Evolutionary conservation across 2,113 vertebrate genomes (phyloP).

Genomic region (Gymnobelideus leadbeateri): DNA sequence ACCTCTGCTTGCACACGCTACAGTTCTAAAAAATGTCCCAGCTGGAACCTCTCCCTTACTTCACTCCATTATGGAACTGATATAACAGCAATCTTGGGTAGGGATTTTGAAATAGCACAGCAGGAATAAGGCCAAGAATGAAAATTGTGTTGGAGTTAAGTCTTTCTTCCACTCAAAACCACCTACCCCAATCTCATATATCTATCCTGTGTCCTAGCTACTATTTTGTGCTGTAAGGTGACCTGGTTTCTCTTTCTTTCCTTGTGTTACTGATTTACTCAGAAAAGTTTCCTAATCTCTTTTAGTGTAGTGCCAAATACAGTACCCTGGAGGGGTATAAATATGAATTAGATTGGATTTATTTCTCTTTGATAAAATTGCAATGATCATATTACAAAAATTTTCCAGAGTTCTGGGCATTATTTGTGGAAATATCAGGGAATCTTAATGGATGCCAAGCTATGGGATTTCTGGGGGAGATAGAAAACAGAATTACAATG

Average conservation of each 20-base stretch:
- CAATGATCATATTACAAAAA: background rate
- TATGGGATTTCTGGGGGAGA: background rate
- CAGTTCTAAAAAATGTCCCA: background rate
- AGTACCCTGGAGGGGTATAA: background rate
- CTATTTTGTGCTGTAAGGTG: background rate
- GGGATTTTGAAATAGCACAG: background rate
- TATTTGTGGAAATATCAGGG: background rate
- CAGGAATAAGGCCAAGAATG: background rate
- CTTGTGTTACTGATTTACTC: background rate
- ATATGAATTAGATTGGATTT: background rate
- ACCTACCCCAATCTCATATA: background rate
- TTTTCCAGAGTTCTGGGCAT: background rate
- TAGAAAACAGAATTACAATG: background rate
- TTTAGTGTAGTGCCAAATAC: background rate
- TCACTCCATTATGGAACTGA: background rate
- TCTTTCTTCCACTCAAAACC: background rate
- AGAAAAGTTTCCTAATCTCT: background rate
- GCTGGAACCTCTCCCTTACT: background rate
- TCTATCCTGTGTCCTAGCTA: background rate
- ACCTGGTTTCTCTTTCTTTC: background rate
- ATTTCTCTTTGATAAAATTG: background rate
- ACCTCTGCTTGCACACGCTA: background rate
- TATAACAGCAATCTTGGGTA: background rate
- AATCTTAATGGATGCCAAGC: background rate
- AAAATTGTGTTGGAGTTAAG: background rate